Evolutionary conservation across 2,797 vertebrate genomes (phyloP), one percentile per base, ranked within the genome.

Genomic region (Oryzias dopingdopingensis): DNA sequence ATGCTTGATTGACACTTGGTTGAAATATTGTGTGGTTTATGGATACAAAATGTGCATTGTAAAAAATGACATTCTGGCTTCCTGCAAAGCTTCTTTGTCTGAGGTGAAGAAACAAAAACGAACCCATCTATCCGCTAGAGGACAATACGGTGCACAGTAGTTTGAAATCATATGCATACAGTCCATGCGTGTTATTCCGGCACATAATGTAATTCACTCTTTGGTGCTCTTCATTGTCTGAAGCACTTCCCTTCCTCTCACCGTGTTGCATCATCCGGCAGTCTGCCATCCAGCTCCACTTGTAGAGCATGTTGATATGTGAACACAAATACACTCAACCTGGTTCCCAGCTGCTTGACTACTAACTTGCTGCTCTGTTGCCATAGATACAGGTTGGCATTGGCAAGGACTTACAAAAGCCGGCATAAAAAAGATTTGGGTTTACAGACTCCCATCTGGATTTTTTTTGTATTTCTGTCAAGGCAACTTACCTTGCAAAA

Each of bases 301-400:
- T 4, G 22, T 26, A 51, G 72, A 76, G 61, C 65, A 59, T 56
- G 74, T 58, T 48, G 59, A 66, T 63, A 70, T 67, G 72, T 75
- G 68, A 59, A 71, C 66, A 7, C 37, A 74, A 77, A 79, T 48
- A 70, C 82, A 59, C 72, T 80, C 81, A 65, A 76, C 81, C 84
- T 65, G 79, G 42, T 76, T 77, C 70, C 53, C 76, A 37, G 70
- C 80, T 80, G 83, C 80, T 78, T 76, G 64, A 65, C 63, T 43
- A 71, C 68, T 65, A 79, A 62, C 70, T 67, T 55, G 62, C 75
- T 7, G 63, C 75, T 75, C 74, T 75, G 90, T 92, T 90, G 82
- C 90, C 81, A 86, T 90, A 80, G 87, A 74, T 81, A 90, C 83
- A 32, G 17, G n/a, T 65, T 65, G 77, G 79, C 80, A 81, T 74